A percentile compares a stretch with the other conserved stretches of the same genome.
Conservation (phyloP, 2,113 vertebrate genomes). For the Calypte anna region DNA sequence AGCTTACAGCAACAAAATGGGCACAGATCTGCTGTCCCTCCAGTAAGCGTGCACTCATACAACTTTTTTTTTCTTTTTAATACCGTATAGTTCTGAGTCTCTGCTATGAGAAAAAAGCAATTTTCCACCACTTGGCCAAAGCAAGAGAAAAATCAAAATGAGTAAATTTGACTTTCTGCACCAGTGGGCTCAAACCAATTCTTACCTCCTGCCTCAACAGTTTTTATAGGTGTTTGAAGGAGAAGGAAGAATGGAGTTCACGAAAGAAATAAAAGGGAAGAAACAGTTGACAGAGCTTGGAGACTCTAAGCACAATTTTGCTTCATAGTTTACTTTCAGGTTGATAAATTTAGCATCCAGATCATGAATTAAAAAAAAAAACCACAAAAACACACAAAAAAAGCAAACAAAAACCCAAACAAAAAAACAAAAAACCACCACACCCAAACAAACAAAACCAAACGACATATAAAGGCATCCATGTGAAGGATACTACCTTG, state of each 20-base stretch:
- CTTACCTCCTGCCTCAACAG: not conserved
- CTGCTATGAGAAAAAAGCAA: slow-evolving; percentile 20
- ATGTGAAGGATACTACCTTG: not conserved
- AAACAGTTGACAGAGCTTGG: not conserved
- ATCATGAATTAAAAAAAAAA: not conserved
- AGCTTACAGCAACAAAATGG: not conserved
- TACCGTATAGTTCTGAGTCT: not conserved
- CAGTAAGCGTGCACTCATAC: not conserved
- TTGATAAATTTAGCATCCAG: not conserved
- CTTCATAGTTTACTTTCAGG: not conserved
- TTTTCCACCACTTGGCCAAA: slow-evolving; percentile 18
- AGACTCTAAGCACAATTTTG: not conserved
- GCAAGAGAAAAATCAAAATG: slow-evolving; percentile 8
- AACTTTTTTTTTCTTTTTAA: not conserved
- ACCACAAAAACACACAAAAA: no score
- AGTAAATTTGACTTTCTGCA: not conserved
- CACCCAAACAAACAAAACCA: no score
- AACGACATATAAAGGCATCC: not conserved
- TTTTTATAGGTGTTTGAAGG: not conserved
- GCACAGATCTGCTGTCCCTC: not conserved
- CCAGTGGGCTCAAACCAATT: not conserved
- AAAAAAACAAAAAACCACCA: no score
- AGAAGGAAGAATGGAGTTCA: not conserved
- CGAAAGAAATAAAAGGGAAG: not conserved
- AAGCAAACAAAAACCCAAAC: no score